Percentiles rank a stretch among this genome's conserved stretches.
Evolutionary conservation across 2,113 vertebrate genomes (phyloP).

Genomic region (human (Homo sapiens)): DNA sequence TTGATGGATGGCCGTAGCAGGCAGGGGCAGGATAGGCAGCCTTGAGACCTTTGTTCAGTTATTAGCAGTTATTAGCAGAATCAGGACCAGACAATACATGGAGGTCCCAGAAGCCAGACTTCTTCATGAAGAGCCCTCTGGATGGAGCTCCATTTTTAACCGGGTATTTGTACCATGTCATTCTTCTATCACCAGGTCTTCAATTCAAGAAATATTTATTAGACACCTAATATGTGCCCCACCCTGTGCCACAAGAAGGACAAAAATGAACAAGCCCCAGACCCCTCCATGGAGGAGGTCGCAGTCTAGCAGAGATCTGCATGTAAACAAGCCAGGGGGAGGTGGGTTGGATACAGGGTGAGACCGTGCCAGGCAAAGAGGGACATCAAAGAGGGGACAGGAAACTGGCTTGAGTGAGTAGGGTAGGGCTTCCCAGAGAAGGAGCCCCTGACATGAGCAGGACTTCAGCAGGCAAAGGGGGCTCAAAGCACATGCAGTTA

Average conservation of each 20-base stretch:
- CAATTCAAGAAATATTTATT: not conserved
- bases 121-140: not conserved
- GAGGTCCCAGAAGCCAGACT: not conserved
- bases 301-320: not conserved
- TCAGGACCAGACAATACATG: not conserved
- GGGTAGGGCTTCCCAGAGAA: not conserved
- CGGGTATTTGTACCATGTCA: not conserved
- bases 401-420: not conserved
- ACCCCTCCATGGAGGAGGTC: not conserved
- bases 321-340: not conserved
- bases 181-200: not conserved
- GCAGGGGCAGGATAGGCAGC: not conserved
- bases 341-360: rapidly evolving
- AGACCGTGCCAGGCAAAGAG: not conserved
- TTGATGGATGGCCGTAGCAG: not conserved
- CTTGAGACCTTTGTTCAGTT: not conserved
- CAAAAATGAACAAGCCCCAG: not conserved
- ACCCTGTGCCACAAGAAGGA: not conserved
- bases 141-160: not conserved
- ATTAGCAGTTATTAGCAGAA: not conserved
- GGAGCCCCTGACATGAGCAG: not conserved
- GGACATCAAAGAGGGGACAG: not conserved
- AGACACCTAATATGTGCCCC: not conserved
- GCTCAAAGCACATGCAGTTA: not conserved
- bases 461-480: not conserved